Evolutionary conservation across 2,797 vertebrate species (phyloP).

Genomic region (Aulostomus chinensis): DNA sequence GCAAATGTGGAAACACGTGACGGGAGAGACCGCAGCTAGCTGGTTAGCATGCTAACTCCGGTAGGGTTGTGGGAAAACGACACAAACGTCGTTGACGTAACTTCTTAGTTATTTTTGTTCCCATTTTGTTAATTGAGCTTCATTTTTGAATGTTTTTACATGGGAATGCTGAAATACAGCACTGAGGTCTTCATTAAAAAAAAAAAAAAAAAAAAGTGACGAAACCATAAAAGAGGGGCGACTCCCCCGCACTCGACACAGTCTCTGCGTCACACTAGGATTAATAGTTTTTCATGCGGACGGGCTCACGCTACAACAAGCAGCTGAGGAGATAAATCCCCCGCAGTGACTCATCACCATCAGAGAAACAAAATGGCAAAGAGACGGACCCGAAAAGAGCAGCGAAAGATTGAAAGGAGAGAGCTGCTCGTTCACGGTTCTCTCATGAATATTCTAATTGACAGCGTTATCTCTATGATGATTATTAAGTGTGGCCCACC

Average conservation of each 20-base stretch:
- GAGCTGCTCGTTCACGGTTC: constrained; percentile 42
- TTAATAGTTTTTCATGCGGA: constrained; percentile 62
- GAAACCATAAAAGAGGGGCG: not conserved
- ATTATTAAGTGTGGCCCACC: constrained; percentile 72
- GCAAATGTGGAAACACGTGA: too few species aligned
- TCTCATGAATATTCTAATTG: constrained; percentile 80
- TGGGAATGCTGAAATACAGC: too few species aligned
- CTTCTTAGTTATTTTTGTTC: too few species aligned
- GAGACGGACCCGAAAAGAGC: constrained; percentile 34
- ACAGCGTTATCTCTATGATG: constrained; percentile 67
- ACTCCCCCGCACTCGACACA: constrained; percentile 3
- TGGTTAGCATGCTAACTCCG: too few species aligned
- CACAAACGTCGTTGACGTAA: too few species aligned
- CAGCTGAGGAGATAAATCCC: constrained; percentile 75
- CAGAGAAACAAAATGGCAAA: constrained; percentile 41
- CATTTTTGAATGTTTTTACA: too few species aligned
- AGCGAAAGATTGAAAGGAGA: constrained; percentile 27
- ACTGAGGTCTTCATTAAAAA: too few species aligned
- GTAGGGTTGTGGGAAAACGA: too few species aligned
- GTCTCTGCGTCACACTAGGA: constrained; percentile 55
- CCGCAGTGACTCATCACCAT: constrained; percentile 77
- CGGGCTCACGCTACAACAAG: constrained; percentile 65
- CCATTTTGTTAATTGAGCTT: too few species aligned
- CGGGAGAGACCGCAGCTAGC: too few species aligned
- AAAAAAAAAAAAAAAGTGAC: constrained; percentile 19